Evolutionary conservation across 2,113 vertebrate genomes (phyloP), one percentile per base, ranked within the genome.

Genomic region (Ploceus nigricollis): DNA sequence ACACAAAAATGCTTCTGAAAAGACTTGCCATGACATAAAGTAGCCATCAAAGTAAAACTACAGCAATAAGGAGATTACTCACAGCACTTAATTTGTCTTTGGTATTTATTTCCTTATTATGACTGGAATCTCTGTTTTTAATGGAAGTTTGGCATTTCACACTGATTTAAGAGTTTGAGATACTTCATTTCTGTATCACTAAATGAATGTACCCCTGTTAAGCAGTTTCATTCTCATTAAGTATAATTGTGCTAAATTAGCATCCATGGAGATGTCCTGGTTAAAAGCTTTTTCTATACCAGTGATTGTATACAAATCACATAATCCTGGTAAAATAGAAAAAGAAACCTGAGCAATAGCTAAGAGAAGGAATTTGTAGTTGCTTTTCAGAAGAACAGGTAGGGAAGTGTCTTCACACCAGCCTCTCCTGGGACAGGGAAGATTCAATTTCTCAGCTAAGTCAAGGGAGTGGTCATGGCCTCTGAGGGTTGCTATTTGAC

Each of bases 211-310:
- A 63, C 45, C 68, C 58, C 60, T 51, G 15, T 53, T 95, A 77
- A 86, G 54, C 57, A 75, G 72, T 89, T 82, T 82, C 70, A 65
- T 18, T 82, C 33, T 85, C 73, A 82, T 87, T 87, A 94, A 69
- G 28, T 94, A 12, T 88, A 95, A 78, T 87, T 93, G 65, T 81
- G 25, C 72, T 93, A 93, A 92, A 92, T 87, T 92, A 93, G 51
- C 64, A 87, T 31, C 76, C 39, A 48, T 45, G 79, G 86, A 86
- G 54, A 77, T 92, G 75, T 78, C 68, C 68, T 83, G 31, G 39
- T 72, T 90, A 54, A 72, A 84, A 54, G 19, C 21, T 28, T 72
- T 44, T 78, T 37, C 71, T 73, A 2, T 58, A 31, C 14, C 17
- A n/a, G 10, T 3, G 2, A 54, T 51, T 73, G 17, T 81, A 37